phyloP scores from a whole-genome alignment of 2,888 invertebrate genomes.

The Aporophyla lueneburgensis region DNA sequence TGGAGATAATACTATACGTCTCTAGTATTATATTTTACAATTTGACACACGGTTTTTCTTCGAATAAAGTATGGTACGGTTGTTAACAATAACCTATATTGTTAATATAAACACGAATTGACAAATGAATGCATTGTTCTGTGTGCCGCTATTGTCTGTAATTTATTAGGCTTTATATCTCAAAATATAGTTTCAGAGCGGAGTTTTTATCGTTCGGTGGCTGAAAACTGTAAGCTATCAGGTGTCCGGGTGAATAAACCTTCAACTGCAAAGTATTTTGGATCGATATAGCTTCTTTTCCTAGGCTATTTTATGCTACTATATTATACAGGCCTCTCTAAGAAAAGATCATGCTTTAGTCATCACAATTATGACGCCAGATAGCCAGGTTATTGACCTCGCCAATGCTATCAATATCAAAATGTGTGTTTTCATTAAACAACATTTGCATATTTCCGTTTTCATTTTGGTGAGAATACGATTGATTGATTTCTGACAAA shows the following conservation, averaged over 20 bases:
- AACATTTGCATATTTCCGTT: conserved; percentile 16
- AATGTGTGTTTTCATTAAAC: conserved; percentile 4
- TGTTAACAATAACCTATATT: conserved; percentile 60
- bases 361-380: neutral
- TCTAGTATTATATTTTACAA: conserved; percentile 26
- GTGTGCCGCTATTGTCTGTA: conserved; percentile 57
- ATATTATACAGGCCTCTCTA: conserved; percentile 4
- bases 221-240: conserved; percentile 22
- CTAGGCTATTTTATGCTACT: conserved; percentile 9
- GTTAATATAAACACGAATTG: conserved; percentile 62
- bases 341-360: neutral
- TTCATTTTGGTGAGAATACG: neutral
- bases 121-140: conserved; percentile 66
- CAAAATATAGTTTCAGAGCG: conserved; percentile 47
- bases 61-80: conserved; percentile 42
- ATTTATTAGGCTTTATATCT: conserved; percentile 50
- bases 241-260: conserved; percentile 28
- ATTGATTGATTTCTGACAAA: conserved; percentile 26
- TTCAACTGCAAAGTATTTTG: neutral
- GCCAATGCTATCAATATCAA: neutral
- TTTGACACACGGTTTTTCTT: conserved; percentile 40
- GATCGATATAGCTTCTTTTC: conserved; percentile 38
- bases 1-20: conserved; percentile 15
- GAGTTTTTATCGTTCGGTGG: conserved; percentile 17
- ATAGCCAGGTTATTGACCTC: conserved; percentile 8